Base-by-base conservation (phyloP, 2,888 invertebrate species). In the Metopia argyrocephala region DNA sequence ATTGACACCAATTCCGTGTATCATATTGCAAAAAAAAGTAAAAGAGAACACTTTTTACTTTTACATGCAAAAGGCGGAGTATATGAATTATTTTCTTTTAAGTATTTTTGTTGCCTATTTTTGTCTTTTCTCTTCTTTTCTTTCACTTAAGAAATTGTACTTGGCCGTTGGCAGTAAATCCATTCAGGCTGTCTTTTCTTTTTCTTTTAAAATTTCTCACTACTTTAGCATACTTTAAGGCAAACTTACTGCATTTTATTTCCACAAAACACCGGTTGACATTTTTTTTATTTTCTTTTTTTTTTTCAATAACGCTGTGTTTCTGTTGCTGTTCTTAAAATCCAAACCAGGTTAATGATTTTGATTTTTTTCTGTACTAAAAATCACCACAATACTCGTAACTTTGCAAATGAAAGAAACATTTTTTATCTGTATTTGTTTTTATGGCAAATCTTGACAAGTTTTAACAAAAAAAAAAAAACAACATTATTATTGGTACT, bases 91-190 rank as follows among this genome's bases (percentile, higher is more conserved):
- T 66, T 45, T 59, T 6, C 5, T 46, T 54, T n/a, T n/a, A n/a
- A n/a, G n/a, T n/a, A n/a, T n/a, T n/a, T 12, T 31, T 25, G 23
- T 12, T 54, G 1, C 38, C 38, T 20, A n/a, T 59, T 38, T 59
- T 56, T 2, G 2, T 28, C n/a, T 28, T 12, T 12, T 23, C 1
- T 21, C 21, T 23, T 45, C n/a, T 5, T 23, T n/a, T 54, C 12
- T 18, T 25, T 9, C 23, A 57, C 65, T 75, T 71, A 68, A 79
- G 62, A 65, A 56, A 70, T 70, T 79, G 65, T 59, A 79, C 75
- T 79, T 79, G 79, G 75, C 79, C 74, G 65, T 48, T 75, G 79
- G 79, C 79, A 62, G 27, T 65, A 48, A 65, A 61, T 74, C 27
- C 25, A 18, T 31, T 57, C 64, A 65, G 12, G 6, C 2, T 9